Conservation (phyloP, 2,888 invertebrate genomes). For the Drosophila sordidula region DNA sequence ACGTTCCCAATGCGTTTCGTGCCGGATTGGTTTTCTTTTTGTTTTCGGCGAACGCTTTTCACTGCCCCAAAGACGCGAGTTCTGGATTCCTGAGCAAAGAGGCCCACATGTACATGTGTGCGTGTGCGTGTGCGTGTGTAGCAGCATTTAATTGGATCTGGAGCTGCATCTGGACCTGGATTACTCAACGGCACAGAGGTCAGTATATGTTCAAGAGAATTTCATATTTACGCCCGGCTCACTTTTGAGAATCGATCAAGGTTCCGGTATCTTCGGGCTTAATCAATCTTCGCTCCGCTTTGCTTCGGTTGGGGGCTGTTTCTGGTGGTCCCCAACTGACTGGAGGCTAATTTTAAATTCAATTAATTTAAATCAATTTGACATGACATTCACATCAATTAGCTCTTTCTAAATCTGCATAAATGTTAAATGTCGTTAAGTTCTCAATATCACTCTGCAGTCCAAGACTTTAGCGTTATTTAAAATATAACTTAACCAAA, state of each 20-base stretch:
- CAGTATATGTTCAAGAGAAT: slow-evolving; percentile 33
- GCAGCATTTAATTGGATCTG: slow-evolving; percentile 47
- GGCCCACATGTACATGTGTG: slow-evolving; percentile 17
- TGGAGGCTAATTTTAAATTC: slow-evolving; percentile 46
- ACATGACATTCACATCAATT: slow-evolving; percentile 26
- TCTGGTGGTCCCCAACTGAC: slow-evolving; percentile 13
- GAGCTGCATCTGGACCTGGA: slow-evolving; percentile 32
- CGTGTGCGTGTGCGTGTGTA: slow-evolving; percentile 23
- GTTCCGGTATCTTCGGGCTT: slow-evolving; percentile 2
- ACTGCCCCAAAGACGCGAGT: slow-evolving; percentile 44
- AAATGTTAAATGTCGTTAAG: not conserved
- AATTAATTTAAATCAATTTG: slow-evolving; percentile 64
- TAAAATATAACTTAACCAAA: no score
- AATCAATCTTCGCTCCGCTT: slow-evolving; percentile 29
- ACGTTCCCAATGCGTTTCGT: slow-evolving; percentile 59
- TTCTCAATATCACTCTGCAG: not conserved
- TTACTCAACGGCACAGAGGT: slow-evolving; percentile 59
- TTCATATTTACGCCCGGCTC: not conserved
- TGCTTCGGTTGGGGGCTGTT: slow-evolving; percentile 41
- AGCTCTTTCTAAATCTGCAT: not conserved
- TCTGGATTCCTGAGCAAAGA: slow-evolving; percentile 39
- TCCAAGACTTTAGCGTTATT: not conserved
- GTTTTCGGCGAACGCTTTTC: slow-evolving; percentile 45
- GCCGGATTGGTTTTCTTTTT: slow-evolving; percentile 34
- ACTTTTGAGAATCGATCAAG: slow-evolving; percentile 13